These are phyloP conservation scores for Astyanax mexicanus DNA, from an alignment of 2,797 vertebrate species.

Conservation along the genomic window DNA sequence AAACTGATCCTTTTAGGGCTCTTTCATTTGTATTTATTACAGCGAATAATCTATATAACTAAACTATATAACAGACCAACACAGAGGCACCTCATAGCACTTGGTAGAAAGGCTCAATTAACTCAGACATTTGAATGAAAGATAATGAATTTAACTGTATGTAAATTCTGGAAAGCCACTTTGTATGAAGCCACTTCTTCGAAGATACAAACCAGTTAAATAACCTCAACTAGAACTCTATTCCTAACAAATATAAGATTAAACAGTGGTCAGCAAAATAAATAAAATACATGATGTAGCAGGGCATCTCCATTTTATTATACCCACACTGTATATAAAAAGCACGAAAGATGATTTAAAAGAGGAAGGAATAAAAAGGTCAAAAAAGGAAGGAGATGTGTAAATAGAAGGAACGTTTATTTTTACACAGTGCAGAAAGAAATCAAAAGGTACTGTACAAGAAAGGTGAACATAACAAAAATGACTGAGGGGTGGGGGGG, in stretches of 20 bases:
- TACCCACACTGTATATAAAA: conserved; percentile 65
- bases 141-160: conserved; percentile 40
- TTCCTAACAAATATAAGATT: conserved; percentile 31
- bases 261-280: conserved; percentile 21
- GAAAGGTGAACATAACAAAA: conserved; percentile 75
- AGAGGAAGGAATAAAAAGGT: too few relatives aligned
- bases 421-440: conserved; percentile 87
- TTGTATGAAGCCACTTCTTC: conserved; percentile 42
- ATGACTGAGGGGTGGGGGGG: conserved; percentile 52
- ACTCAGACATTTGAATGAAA: conserved; percentile 41
- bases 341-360: conserved; percentile 42
- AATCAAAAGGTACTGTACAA: conserved; percentile 91
- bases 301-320: conserved; percentile 68
- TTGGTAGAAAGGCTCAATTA: conserved; percentile 19
- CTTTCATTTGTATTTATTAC: conserved; percentile 23
- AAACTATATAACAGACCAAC: background rate
- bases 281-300: conserved; percentile 55
- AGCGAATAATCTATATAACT: background rate
- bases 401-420: conserved; percentile 87
- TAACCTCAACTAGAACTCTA: background rate
- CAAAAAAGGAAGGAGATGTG: conserved; percentile 64
- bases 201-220: conserved; percentile 6
- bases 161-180: conserved; percentile 30
- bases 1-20: background rate
- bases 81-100: background rate